phyloP scores from a whole-genome alignment of 2,888 invertebrate genomes.

The Conchocele bisecta region DNA sequence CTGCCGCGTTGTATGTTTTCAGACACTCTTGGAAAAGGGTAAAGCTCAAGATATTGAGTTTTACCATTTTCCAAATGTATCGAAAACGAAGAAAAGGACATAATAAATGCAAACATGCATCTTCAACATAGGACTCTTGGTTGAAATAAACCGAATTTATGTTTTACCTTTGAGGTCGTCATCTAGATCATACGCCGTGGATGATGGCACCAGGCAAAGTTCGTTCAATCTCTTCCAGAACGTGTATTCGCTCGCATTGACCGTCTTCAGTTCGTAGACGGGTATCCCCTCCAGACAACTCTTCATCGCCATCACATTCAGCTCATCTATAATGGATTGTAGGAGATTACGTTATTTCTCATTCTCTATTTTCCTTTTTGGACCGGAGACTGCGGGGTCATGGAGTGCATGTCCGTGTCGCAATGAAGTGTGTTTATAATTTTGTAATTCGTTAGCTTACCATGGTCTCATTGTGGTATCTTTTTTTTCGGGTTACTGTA shows the following conservation, averaged over 20 bases:
- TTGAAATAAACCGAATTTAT: no score
- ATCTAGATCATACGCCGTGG: slow-evolving; percentile 73
- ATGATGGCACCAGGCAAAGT: slow-evolving; percentile 69
- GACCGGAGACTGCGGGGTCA: no score
- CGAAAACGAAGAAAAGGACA: no score
- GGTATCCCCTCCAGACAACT: slow-evolving; percentile 56
- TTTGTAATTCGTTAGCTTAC: no score
- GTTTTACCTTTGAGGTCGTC: slow-evolving; percentile 76
- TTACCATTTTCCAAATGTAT: no score
- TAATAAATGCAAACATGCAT: no score
- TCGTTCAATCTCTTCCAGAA: slow-evolving; percentile 71
- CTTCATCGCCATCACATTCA: slow-evolving; percentile 56
- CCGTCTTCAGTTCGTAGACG: slow-evolving; percentile 51
- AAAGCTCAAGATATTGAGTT: no score
- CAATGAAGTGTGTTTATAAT: no score
- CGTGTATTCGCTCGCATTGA: slow-evolving; percentile 64
- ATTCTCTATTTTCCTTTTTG: no score
- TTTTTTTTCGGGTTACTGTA: neutral
- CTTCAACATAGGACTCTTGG: no score
- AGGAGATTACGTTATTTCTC: slow-evolving; percentile 51
- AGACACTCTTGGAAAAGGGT: no score
- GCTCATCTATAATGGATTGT: slow-evolving; percentile 24
- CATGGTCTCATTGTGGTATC: neutral
- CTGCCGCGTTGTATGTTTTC: no score
- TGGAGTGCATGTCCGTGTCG: neutral